Conservation (phyloP, 1,140 invertebrate species). For the Euwallacea fornicatus region DNA sequence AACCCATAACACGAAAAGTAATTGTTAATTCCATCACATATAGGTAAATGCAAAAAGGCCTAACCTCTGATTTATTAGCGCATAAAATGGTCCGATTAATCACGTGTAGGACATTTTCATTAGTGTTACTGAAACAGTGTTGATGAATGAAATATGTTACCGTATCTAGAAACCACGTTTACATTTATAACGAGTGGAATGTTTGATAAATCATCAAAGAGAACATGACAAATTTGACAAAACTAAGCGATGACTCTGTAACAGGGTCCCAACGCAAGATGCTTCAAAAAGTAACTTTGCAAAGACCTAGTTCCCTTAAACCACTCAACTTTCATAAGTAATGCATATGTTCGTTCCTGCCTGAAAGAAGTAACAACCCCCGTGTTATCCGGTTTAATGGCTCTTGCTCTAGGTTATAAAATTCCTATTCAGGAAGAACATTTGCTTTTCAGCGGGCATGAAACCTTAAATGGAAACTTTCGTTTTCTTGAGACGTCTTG, state of each 20-base stretch:
- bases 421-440: slow-evolving; percentile 4
- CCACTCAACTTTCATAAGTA: neutral
- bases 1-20: no score
- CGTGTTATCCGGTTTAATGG: slow-evolving; percentile 7
- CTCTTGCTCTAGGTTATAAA: slow-evolving; percentile 9
- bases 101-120: slow-evolving; percentile 20
- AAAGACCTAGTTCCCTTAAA: neutral
- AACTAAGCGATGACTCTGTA: neutral
- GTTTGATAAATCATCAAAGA: neutral
- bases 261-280: no score
- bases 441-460: neutral
- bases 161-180: neutral
- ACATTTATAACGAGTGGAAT: neutral
- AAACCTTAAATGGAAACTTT: slow-evolving; percentile 12
- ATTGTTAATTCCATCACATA: no score
- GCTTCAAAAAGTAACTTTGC: neutral
- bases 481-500: neutral
- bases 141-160: slow-evolving; percentile 20
- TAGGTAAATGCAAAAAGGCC: slow-evolving; percentile 15
- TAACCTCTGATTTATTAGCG: slow-evolving; percentile 23
- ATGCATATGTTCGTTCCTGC: neutral
- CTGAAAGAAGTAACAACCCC: neutral
- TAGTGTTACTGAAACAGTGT: slow-evolving; percentile 25
- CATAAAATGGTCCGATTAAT: slow-evolving; percentile 19
- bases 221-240: neutral